A percentile compares a stretch with the other conserved stretches of the same genome.
Conservation (phyloP, 1,140 invertebrate species). For the Carposina sasakii region DNA sequence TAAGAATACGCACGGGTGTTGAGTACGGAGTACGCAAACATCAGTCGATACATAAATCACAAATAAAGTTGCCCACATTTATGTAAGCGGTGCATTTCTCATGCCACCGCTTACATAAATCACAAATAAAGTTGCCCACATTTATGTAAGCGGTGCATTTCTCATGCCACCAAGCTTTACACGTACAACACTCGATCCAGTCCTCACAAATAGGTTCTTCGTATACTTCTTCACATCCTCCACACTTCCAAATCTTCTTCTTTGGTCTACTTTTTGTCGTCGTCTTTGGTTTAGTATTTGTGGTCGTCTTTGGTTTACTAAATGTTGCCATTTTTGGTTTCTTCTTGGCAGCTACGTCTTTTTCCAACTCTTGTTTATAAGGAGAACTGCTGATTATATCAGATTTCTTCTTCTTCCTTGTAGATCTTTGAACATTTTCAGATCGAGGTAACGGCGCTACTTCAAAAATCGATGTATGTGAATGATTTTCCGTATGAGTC, state of each 20-base stretch:
- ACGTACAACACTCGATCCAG: not conserved
- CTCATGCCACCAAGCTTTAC: not conserved
- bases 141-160: not conserved
- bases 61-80: too few species aligned
- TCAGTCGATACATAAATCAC: too few species aligned
- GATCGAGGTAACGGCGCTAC: not conserved
- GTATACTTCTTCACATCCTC: not conserved
- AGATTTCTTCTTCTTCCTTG: not conserved
- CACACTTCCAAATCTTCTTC: constrained; percentile 2
- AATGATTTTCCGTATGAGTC: not conserved
- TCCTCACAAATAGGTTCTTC: not conserved
- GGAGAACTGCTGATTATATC: not conserved
- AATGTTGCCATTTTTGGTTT: not conserved
- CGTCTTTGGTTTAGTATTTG: too few species aligned
- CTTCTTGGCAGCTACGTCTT: not conserved
- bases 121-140: not conserved
- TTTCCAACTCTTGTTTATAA: not conserved
- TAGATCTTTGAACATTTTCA: not conserved
- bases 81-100: too few species aligned
- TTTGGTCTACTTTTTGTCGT: too few species aligned
- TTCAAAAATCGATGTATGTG: not conserved
- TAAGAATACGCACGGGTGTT: not conserved
- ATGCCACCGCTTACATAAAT: too few species aligned
- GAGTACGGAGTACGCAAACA: not conserved
- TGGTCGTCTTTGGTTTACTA: not conserved